Evolutionary conservation across 1,140 invertebrate genomes (phyloP).

Genomic region (Euschistus heros): DNA sequence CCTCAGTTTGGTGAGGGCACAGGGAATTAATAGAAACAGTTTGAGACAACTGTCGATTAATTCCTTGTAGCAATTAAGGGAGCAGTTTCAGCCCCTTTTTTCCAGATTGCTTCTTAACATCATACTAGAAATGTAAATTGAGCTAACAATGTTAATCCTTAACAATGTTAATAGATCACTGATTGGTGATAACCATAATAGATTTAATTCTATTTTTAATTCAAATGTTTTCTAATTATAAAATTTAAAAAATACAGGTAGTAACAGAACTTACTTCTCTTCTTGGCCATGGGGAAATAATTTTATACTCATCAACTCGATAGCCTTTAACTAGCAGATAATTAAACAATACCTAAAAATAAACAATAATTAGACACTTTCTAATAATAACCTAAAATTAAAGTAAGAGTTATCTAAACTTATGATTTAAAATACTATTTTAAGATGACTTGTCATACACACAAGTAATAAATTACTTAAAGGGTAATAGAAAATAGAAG

Average conservation of each 20-base stretch:
- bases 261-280: conserved; percentile 69
- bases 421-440: not conserved
- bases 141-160: not conserved
- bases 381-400: not conserved
- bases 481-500: too few species aligned
- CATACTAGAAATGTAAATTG: not conserved
- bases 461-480: too few species aligned
- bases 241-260: too few species aligned
- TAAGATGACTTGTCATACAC: too few species aligned
- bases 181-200: not conserved
- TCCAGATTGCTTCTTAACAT: not conserved
- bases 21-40: too few species aligned
- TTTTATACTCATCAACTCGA: conserved; percentile 77
- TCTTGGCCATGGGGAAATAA: conserved; percentile 82
- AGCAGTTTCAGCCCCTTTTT: too few species aligned
- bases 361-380: conserved; percentile 23
- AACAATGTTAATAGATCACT: not conserved
- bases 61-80: too few species aligned
- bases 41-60: too few species aligned
- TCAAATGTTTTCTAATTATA: too few species aligned
- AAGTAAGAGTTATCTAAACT: not conserved
- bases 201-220: not conserved
- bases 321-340: conserved; percentile 78
- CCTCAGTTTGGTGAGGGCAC: too few species aligned
- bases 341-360: conserved; percentile 61